A percentile compares a stretch with the other conserved stretches of the same genome.
phyloP scores from a whole-genome alignment of 2,888 invertebrate genomes.

The Tholera decimalis region DNA sequence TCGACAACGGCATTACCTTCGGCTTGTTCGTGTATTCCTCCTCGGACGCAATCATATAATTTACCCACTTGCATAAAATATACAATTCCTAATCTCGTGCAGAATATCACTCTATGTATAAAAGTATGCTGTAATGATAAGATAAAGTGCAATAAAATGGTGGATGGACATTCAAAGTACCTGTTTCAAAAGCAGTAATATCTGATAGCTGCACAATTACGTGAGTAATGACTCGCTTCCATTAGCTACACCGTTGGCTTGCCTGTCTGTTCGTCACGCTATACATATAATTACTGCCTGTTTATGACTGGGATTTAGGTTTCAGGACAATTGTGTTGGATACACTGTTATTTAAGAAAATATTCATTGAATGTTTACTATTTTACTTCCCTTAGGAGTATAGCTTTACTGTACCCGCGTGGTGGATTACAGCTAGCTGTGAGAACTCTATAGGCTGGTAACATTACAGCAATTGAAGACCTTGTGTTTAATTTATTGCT shows the following conservation, averaged over 20 bases:
- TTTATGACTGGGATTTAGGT: conserved; percentile 13
- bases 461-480: too few species aligned
- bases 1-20: too few species aligned
- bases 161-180: too few species aligned
- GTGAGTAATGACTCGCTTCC: conserved; percentile 71
- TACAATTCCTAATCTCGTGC: neutral
- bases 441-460: too few species aligned
- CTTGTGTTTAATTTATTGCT: too few species aligned
- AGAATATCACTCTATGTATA: neutral
- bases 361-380: neutral
- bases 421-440: too few species aligned
- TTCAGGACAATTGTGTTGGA: neutral
- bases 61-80: too few species aligned
- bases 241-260: conserved; percentile 60
- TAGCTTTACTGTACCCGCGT: too few species aligned
- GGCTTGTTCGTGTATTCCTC: too few species aligned
- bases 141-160: neutral
- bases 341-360: neutral
- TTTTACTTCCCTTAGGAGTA: neutral
- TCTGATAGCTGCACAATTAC: conserved; percentile 62
- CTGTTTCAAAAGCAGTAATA: conserved; percentile 44
- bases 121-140: neutral
- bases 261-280: conserved; percentile 64
- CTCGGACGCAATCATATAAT: too few species aligned
- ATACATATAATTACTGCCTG: conserved; percentile 43